Conservation (phyloP, 2,113 vertebrate species). For the Lota lota region DNA sequence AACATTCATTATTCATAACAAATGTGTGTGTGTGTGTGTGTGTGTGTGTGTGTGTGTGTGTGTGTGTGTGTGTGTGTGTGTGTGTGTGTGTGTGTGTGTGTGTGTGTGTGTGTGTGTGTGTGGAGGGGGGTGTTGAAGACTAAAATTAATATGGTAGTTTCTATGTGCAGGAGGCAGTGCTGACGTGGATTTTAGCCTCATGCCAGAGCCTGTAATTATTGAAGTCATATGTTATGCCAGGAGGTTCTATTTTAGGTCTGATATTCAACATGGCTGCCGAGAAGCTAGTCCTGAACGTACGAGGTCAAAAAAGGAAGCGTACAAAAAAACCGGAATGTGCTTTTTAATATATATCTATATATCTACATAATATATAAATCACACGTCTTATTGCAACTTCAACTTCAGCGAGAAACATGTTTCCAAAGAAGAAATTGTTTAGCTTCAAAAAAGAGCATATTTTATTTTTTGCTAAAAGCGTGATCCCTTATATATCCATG, state of each 20-base stretch:
- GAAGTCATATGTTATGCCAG: slow-evolving; percentile 29
- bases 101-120: not conserved
- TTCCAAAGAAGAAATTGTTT: slow-evolving; percentile 14
- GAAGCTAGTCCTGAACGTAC: slow-evolving; percentile 42
- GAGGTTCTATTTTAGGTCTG: slow-evolving; percentile 15
- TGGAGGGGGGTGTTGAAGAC: slow-evolving; percentile 1
- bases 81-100: too few relatives aligned
- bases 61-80: not conserved
- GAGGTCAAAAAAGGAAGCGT: slow-evolving; percentile 43
- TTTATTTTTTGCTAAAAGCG: slow-evolving; percentile 9
- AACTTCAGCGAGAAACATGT: slow-evolving; percentile 19
- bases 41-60: too few relatives aligned
- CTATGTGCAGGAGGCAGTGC: slow-evolving; percentile 9
- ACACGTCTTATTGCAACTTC: slow-evolving; percentile 21
- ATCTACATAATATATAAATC: slow-evolving; percentile 20
- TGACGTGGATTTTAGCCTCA: slow-evolving; percentile 2
- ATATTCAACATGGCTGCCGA: slow-evolving; percentile 40
- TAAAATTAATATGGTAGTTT: slow-evolving; percentile 7
- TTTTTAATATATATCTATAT: not conserved
- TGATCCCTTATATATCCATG: slow-evolving; percentile 26
- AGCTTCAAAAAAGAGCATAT: slow-evolving; percentile 25
- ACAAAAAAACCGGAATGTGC: slow-evolving; percentile 32
- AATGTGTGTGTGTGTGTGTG: too few relatives aligned
- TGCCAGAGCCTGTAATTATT: slow-evolving; percentile 14
- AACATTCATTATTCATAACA: slow-evolving; percentile 27